Base-by-base conservation (phyloP, 2,888 invertebrate genomes). In the Parnassius smintheus region DNA sequence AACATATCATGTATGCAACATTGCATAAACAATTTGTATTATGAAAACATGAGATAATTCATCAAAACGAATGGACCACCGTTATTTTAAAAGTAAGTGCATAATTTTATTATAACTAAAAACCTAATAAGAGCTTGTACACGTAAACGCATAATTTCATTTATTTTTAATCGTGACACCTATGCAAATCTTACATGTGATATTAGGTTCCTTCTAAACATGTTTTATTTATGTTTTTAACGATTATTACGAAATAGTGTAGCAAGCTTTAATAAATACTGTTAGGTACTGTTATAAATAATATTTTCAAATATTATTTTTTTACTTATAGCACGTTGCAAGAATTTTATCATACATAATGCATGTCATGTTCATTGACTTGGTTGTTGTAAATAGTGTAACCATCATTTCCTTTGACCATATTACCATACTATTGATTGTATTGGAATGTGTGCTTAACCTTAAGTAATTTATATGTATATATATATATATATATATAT, bases 31-130 rank as follows among this genome's bases (percentile, higher is more conserved):
- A 18, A 50, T 18, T 55, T 41, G 45, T 55, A 54, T 57, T 50
- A 22, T 62, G 56, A 42, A 63, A 63, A 12, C 18, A 59, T 63
- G 59, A 50, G 59, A 51, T 63, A 62, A 61, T 65, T 71, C 54
- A 75, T 67, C 74, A 75, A 68, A 72, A 75, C 80, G 85, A 77
- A 85, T 86, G 86, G 87, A 85, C 84, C 84, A 79, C 77, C 66
- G 65, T 73, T 72, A 73, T 81, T 70, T 77, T 80, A 77, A 78
- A 77, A 80, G 88, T 88, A 73, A 73, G 86, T 82, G 71, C 65
- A 51, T n/a, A 41, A 45, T 54, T 42, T 41, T 50, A 13, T 13
- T 9, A 2, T 49, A 49, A 13, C 8, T n/a, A 46, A 46, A 45
- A 10, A 46, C 7, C 9, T 13, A 13, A 18, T 18, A 13, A 49